phyloP scores from a whole-genome alignment of 1,140 invertebrate species.

The Hetaerina americana region DNA sequence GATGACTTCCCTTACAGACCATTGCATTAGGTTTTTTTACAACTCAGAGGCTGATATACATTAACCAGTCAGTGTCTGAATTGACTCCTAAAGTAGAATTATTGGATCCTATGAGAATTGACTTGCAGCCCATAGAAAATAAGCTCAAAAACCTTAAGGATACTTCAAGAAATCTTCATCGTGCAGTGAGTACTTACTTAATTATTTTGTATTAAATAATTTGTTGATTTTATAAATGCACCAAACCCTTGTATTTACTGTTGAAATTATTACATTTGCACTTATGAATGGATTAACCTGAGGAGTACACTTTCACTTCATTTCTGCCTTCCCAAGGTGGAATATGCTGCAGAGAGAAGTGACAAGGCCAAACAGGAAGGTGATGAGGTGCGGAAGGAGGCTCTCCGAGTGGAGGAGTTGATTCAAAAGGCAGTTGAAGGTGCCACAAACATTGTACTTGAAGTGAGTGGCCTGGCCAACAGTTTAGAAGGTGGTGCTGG shows the following conservation, averaged over 20 bases:
- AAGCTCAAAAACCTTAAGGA: conserved; percentile 42
- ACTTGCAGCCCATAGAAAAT: conserved; percentile 42
- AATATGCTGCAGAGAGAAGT: conserved; percentile 23
- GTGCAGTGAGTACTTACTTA: conserved; percentile 31
- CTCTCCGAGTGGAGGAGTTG: conserved; percentile 25
- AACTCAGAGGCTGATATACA: conserved; percentile 53
- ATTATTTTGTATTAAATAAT: background rate
- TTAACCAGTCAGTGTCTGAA: conserved; percentile 51
- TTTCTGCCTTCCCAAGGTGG: conserved; percentile 19
- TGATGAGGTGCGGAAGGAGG: conserved; percentile 19
- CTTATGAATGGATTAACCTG: too few species aligned
- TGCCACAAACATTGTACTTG: conserved; percentile 37
- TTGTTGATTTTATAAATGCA: background rate
- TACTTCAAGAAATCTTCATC: conserved; percentile 33
- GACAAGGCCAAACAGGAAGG: conserved; percentile 19
- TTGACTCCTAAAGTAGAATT: conserved; percentile 48
- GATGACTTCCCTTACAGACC: conserved; percentile 41
- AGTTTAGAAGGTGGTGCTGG: conserved; percentile 49
- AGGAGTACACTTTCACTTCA: too few species aligned
- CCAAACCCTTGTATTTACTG: too few species aligned
- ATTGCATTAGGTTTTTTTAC: conserved; percentile 66
- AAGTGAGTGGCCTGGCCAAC: conserved; percentile 49
- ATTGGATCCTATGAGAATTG: conserved; percentile 48
- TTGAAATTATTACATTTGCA: too few species aligned
- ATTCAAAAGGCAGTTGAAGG: conserved; percentile 23